Conservation (phyloP, 2,113 vertebrate genomes). For the Amazona vittata region DNA sequence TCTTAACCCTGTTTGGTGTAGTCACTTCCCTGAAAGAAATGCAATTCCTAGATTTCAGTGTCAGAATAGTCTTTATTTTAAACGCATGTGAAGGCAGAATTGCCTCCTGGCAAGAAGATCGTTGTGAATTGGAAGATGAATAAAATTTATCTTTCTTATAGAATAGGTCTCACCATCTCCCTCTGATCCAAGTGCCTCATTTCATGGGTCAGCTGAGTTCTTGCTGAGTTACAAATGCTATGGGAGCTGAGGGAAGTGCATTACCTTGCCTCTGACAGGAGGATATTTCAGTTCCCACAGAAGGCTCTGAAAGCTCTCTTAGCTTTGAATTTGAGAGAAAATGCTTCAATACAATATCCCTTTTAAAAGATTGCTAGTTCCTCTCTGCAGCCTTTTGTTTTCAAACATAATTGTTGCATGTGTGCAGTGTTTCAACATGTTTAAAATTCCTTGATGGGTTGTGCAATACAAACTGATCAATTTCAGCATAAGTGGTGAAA, state of each 20-base stretch:
- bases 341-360: background rate
- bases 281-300: background rate
- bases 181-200: background rate
- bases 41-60: background rate
- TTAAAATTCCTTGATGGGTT: background rate
- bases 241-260: background rate
- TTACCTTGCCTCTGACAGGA: background rate
- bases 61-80: conserved; percentile 8
- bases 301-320: background rate
- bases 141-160: background rate
- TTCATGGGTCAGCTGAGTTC: background rate
- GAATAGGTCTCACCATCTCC: background rate
- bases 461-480: background rate
- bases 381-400: background rate
- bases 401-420: background rate
- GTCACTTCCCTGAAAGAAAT: background rate
- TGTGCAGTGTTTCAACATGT: background rate
- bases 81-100: background rate
- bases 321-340: background rate
- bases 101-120: background rate
- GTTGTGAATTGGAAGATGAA: background rate
- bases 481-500: background rate
- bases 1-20: background rate
- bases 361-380: background rate
- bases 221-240: background rate